phyloP scores from a whole-genome alignment of 2,888 invertebrate genomes.

The Apodemia mormo region DNA sequence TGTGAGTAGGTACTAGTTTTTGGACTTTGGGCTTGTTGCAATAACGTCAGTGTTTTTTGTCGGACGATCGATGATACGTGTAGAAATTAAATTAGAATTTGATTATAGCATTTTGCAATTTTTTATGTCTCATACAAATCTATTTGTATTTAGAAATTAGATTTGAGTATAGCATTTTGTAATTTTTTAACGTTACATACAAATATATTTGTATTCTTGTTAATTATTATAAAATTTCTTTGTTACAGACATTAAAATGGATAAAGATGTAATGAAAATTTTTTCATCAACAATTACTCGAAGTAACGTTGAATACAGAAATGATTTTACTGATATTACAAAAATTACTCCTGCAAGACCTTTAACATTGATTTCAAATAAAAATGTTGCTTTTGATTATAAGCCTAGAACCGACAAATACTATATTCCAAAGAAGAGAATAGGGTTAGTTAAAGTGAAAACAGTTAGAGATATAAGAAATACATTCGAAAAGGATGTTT shows the following conservation, averaged over 20 bases:
- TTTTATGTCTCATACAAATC: neutral
- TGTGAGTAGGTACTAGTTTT: too few relatives aligned
- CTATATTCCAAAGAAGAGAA: slow-evolving; percentile 61
- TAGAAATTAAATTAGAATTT: too few relatives aligned
- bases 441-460: slow-evolving; percentile 56
- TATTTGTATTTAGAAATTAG: neutral
- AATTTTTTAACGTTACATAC: neutral
- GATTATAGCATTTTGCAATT: neutral
- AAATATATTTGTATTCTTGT: neutral
- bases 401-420: slow-evolving; percentile 55
- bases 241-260: neutral
- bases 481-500: slow-evolving; percentile 61
- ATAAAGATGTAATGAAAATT: neutral
- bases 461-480: slow-evolving; percentile 66
- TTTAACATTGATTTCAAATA: slow-evolving; percentile 36
- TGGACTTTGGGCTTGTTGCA: too few relatives aligned
- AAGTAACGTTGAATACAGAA: slow-evolving; percentile 35
- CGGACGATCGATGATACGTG: too few relatives aligned
- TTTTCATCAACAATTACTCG: neutral
- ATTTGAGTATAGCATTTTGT: neutral
- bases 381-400: slow-evolving; percentile 49
- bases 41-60: too few relatives aligned
- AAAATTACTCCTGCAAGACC: slow-evolving; percentile 52
- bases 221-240: neutral
- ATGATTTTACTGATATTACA: slow-evolving; percentile 58